phyloP scores from a whole-genome alignment of 2,113 vertebrate genomes.

The Origma solitaria region DNA sequence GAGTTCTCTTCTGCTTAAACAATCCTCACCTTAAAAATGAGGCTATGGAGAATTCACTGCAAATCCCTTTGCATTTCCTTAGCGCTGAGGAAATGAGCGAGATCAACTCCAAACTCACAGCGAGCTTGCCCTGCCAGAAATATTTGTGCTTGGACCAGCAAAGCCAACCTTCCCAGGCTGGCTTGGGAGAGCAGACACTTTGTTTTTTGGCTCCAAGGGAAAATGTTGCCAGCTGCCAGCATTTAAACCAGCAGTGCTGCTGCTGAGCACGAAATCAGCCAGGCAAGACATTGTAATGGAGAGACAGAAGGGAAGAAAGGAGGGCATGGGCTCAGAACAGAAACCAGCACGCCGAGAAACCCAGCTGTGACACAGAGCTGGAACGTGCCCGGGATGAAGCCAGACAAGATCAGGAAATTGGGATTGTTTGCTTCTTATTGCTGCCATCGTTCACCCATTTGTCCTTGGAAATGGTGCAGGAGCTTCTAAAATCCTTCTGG shows the following conservation, averaged over 20 bases:
- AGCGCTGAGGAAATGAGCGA: background rate
- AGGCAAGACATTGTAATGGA: background rate
- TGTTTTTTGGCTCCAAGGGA: background rate
- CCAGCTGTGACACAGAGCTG: background rate
- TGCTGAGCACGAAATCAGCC: background rate
- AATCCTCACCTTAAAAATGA: background rate
- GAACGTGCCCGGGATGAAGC: background rate
- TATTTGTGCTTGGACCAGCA: background rate
- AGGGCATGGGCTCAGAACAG: background rate
- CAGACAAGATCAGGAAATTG: background rate
- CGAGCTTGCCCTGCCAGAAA: background rate
- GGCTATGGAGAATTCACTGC: background rate
- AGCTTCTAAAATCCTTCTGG: background rate
- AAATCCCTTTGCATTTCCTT: background rate
- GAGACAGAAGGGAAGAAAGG: background rate
- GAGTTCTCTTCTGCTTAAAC: background rate
- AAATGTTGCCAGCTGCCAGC: background rate
- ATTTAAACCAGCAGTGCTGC: background rate
- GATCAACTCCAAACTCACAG: background rate
- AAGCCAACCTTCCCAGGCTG: slow-evolving; percentile 1
- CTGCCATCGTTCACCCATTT: background rate
- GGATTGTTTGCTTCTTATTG: rapidly evolving
- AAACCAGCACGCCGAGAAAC: rapidly evolving
- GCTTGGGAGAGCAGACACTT: background rate
- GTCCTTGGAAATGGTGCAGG: background rate